Percentiles rank a stretch among this genome's conserved stretches.
Evolutionary conservation across 2,797 vertebrate species (phyloP).

Genomic region (Neosalanx taihuensis): DNA sequence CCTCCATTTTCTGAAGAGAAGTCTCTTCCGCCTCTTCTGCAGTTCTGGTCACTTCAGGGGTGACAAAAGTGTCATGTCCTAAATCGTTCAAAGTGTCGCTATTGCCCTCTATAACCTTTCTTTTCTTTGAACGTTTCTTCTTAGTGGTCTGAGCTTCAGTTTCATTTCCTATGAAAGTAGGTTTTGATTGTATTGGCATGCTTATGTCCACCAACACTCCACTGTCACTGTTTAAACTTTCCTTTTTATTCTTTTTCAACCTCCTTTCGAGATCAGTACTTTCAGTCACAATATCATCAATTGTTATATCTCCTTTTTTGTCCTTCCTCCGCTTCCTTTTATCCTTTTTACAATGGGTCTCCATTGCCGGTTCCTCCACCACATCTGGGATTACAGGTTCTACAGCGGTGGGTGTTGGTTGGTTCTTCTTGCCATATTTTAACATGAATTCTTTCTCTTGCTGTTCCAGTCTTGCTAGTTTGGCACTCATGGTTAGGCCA

Average conservation of each 20-base stretch:
- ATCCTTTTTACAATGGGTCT: constrained; percentile 37
- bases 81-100: background rate
- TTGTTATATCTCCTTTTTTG: background rate
- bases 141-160: constrained; percentile 31
- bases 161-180: background rate
- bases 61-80: background rate
- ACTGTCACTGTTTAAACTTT: background rate
- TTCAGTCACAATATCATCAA: constrained; percentile 3
- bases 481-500: constrained; percentile 90
- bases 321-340: constrained; percentile 38
- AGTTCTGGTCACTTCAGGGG: constrained; percentile 12
- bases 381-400: constrained; percentile 5
- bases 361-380: constrained; percentile 11
- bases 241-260: constrained; percentile 51
- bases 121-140: constrained; percentile 52
- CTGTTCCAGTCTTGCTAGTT: constrained; percentile 87
- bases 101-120: background rate
- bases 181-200: background rate
- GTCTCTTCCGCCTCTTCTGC: constrained; percentile 7
- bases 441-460: constrained; percentile 90
- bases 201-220: background rate
- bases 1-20: background rate
- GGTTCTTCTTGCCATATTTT: constrained; percentile 64
- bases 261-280: constrained; percentile 13
- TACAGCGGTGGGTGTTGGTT: constrained; percentile 12